Evolutionary conservation across 2,113 vertebrate species (phyloP).

Genomic region (Calonectris borealis): DNA sequence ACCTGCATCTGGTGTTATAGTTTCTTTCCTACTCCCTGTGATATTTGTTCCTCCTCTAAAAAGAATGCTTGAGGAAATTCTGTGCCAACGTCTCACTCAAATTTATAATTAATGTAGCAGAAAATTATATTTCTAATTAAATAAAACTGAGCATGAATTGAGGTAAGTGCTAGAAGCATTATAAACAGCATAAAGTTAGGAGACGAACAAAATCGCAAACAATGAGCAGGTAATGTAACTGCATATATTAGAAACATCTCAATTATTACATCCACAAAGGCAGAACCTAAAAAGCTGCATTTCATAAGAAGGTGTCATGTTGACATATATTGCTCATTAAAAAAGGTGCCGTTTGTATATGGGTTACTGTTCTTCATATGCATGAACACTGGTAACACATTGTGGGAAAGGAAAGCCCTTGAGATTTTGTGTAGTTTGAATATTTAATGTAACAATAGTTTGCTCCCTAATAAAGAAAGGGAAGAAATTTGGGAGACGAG

Average conservation of each 20-base stretch:
- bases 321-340: slow-evolving; percentile 73
- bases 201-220: slow-evolving; percentile 41
- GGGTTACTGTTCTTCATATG: slow-evolving; percentile 66
- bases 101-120: slow-evolving; percentile 65
- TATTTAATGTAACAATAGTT: slow-evolving; percentile 70
- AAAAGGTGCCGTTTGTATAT: slow-evolving; percentile 64
- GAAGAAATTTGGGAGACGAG: slow-evolving; percentile 55
- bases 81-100: background rate
- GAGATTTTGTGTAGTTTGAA: slow-evolving; percentile 69
- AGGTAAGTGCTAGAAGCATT: slow-evolving; percentile 39
- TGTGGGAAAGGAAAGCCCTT: slow-evolving; percentile 62
- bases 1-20: background rate
- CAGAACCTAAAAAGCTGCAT: slow-evolving; percentile 63
- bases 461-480: slow-evolving; percentile 59
- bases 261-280: slow-evolving; percentile 71
- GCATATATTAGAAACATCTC: slow-evolving; percentile 72
- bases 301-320: slow-evolving; percentile 69
- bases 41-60: background rate
- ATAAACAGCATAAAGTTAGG: slow-evolving; percentile 37
- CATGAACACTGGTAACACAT: slow-evolving; percentile 62
- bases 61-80: slow-evolving; percentile 23
- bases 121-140: slow-evolving; percentile 68
- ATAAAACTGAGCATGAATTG: slow-evolving; percentile 48
- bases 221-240: slow-evolving; percentile 55
- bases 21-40: background rate